A percentile compares a stretch with the other conserved stretches of the same genome.
Evolutionary conservation across 2,797 vertebrate species (phyloP).

Genomic region (Microctenopoma lineatum): DNA sequence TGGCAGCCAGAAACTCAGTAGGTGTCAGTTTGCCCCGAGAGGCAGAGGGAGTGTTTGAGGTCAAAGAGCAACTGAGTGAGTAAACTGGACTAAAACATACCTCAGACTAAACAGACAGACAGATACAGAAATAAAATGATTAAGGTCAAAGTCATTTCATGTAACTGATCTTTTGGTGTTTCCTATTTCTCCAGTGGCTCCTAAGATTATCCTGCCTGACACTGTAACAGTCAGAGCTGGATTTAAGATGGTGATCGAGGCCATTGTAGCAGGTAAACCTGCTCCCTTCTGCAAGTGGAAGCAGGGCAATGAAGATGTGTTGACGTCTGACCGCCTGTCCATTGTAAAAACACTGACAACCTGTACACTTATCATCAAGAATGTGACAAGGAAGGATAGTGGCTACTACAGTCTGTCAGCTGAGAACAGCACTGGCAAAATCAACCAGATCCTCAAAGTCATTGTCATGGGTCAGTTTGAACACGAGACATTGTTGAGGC

Average conservation of each 20-base stretch:
- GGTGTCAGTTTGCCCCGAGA: constrained; percentile 94
- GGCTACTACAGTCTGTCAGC: constrained; percentile 95
- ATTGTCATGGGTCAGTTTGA: constrained; percentile 91
- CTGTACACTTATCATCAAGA: constrained; percentile 92
- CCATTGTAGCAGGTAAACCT: constrained; percentile 94
- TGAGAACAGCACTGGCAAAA: constrained; percentile 90
- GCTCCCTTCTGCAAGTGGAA: constrained; percentile 91
- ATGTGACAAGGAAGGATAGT: constrained; percentile 91
- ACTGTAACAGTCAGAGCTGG: constrained; percentile 92
- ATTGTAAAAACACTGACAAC: constrained; percentile 89
- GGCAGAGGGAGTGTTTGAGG: constrained; percentile 92
- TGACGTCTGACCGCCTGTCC: constrained; percentile 92
- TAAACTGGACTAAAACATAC: constrained; percentile 32
- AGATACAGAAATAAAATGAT: not conserved
- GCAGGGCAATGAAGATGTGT: constrained; percentile 89
- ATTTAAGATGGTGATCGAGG: constrained; percentile 94
- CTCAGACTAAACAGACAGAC: not conserved
- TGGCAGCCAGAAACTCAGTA: constrained; percentile 94
- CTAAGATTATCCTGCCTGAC: constrained; percentile 95
- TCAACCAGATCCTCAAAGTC: constrained; percentile 92
- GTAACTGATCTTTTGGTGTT: not conserved
- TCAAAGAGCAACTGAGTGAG: constrained; percentile 98
- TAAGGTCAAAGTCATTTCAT: not conserved
- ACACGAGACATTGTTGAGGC: not conserved
- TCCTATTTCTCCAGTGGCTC: constrained; percentile 84